These are phyloP conservation scores for Uropsilus gracilis DNA, from an alignment of 2,113 vertebrate genomes.

Conservation along the genomic window DNA sequence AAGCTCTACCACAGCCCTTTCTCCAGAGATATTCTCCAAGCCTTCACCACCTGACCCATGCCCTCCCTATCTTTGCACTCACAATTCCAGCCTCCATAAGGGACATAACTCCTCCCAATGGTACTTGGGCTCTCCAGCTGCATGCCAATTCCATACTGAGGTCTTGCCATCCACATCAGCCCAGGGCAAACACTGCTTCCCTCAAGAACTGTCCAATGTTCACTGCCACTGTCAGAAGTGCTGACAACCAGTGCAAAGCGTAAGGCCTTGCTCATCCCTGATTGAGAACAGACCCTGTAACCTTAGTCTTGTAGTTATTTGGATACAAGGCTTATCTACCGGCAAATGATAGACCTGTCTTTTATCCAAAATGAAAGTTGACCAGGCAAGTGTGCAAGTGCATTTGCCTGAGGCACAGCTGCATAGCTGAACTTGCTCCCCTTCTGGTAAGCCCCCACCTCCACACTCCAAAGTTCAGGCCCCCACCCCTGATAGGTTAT, in stretches of 20 bases:
- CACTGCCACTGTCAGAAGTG: not conserved
- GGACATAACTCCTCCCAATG: not conserved
- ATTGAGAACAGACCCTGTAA: not conserved
- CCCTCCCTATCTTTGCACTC: not conserved
- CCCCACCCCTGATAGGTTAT: not conserved
- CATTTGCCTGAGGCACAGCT: too few relatives aligned
- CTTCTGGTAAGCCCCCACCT: not conserved
- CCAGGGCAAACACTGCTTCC: not conserved
- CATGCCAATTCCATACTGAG: not conserved
- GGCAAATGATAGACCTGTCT: not conserved
- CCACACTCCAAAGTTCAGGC: not conserved
- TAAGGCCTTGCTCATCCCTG: not conserved
- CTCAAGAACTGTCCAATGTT: not conserved
- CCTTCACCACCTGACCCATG: not conserved
- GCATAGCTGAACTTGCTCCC: not conserved
- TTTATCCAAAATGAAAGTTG: not conserved
- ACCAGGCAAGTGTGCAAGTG: not conserved
- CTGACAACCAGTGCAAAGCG: not conserved
- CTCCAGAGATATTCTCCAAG: not conserved
- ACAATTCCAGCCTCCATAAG: not conserved
- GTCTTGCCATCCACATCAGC: not conserved
- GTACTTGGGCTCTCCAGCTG: not conserved
- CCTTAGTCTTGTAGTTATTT: not conserved
- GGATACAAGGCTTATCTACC: not conserved
- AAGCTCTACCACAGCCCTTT: not conserved